Evolutionary conservation across 2,797 vertebrate genomes (phyloP), one percentile per base, ranked within the genome.

Genomic region (Semotilus atromaculatus): DNA sequence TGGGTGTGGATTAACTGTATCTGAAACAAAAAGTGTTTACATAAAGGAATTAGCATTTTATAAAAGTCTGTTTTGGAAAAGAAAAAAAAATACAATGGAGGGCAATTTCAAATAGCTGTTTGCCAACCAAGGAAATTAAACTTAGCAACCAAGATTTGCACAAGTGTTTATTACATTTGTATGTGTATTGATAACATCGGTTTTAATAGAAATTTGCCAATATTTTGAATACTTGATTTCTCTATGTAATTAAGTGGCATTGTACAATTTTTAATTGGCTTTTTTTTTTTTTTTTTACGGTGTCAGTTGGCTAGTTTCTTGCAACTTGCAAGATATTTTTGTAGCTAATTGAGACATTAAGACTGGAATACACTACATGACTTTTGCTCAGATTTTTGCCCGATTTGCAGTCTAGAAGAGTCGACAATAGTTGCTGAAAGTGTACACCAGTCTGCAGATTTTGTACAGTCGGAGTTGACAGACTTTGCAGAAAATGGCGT

Each of bases 1-100:
- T 45, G 79, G 81, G 58, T 76, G 82, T 68, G 45, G 75, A 67
- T 64, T 75, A 43, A 23, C 55, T 34, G 72, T 86, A 68, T 48
- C 43, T 40, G 48, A 72, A 70, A 62, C 74, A 81, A 80, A 77
- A 64, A 38, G 55, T 58, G 55, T 67, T 73, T 70, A 45, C 31
- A 11, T 40, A 29, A 55, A 74, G n/a, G 38, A 29, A n/a, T 55
- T 73, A 19, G 77, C 1, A 9, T 53, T 66, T 21, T 8, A 36
- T 36, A 48, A 34, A 82, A 43, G 3, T 45, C n/a, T 60, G 40
- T 48, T 64, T 48, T 7, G 21, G 16, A 66, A 31, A 60, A 75
- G 21, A 73, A 4, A 73, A n/a, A 51, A 14, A 26, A 3, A 10
- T 16, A 34, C 19, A 26, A 48, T 3, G 5, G 23, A n/a, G 64